Conservation (phyloP, 2,113 vertebrate species). For the Seriola dumerili region DNA sequence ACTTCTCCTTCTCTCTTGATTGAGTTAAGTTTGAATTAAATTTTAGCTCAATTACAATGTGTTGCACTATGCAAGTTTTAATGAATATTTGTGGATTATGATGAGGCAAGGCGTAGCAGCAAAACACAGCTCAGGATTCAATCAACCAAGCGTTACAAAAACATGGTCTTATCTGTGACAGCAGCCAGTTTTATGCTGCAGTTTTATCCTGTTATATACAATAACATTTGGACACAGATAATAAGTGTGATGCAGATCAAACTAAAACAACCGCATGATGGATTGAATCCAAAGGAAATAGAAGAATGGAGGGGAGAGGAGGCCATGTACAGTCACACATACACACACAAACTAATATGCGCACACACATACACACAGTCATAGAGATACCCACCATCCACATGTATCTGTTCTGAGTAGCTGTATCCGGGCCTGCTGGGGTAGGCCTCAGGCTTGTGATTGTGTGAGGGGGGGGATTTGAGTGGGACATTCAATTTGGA, state of each 20-base stretch:
- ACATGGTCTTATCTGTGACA: neutral
- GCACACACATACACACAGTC: slow-evolving; percentile 46
- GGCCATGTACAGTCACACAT: slow-evolving; percentile 42
- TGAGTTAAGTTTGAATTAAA: neutral
- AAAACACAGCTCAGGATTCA: slow-evolving; percentile 63
- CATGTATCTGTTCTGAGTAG: slow-evolving; percentile 87
- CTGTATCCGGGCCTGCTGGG: slow-evolving; percentile 85
- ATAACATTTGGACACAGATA: neutral
- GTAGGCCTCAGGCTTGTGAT: slow-evolving; percentile 84
- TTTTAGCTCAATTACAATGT: neutral
- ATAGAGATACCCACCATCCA: slow-evolving; percentile 83
- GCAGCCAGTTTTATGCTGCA: neutral
- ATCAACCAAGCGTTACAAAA: slow-evolving; percentile 45
- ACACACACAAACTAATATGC: neutral
- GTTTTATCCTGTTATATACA: slow-evolving; percentile 9
- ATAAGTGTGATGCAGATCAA: neutral
- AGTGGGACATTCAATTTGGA: slow-evolving; percentile 87
- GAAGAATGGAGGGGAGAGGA: slow-evolving; percentile 53
- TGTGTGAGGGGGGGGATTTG: slow-evolving; percentile 85
- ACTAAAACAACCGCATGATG: slow-evolving; percentile 38
- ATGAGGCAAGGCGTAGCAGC: slow-evolving; percentile 67
- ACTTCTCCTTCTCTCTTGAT: neutral
- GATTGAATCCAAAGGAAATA: slow-evolving; percentile 67
- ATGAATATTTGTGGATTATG: slow-evolving; percentile 11
- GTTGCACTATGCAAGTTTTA: neutral